These are phyloP conservation scores for Festucalex cinctus DNA, from an alignment of 2,113 vertebrate species.

Conservation along the genomic window DNA sequence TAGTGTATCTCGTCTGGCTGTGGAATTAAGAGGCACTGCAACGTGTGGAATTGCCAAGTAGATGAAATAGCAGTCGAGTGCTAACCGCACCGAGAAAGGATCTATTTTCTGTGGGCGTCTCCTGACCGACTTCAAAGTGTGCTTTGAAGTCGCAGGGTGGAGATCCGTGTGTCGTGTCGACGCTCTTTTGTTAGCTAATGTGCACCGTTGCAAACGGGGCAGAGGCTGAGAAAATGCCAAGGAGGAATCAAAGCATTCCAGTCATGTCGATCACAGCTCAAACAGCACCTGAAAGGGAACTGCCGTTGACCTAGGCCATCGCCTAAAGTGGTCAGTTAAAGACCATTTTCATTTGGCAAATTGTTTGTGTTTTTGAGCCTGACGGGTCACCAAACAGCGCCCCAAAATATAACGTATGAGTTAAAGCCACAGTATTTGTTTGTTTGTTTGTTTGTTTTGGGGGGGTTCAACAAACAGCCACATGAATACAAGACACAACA, in stretches of 20 bases:
- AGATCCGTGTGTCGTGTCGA: constrained; percentile 55
- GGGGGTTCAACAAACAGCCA: too few relatives aligned
- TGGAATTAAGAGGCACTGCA: neutral
- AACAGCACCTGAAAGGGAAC: constrained; percentile 46
- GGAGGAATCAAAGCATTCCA: constrained; percentile 61
- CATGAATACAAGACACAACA: too few relatives aligned
- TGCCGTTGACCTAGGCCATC: constrained; percentile 12
- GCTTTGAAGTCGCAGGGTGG: constrained; percentile 63
- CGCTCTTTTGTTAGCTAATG: constrained; percentile 64
- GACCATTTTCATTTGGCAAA: neutral
- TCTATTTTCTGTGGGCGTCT: constrained; percentile 33
- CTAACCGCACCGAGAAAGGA: constrained; percentile 18
- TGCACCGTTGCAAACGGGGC: constrained; percentile 49
- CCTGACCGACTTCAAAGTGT: constrained; percentile 66
- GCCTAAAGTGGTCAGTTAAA: constrained; percentile 9
- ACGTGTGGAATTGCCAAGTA: constrained; percentile 1
- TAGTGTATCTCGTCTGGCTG: neutral
- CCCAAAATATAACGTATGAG: too few relatives aligned
- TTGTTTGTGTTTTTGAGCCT: neutral
- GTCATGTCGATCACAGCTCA: constrained; percentile 52
- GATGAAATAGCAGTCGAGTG: constrained; percentile 18
- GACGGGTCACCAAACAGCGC: too few relatives aligned
- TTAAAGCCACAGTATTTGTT: too few relatives aligned
- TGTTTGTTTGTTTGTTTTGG: too few relatives aligned
- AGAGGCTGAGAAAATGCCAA: constrained; percentile 58